These are phyloP conservation scores for Crotalus viridis DNA, from an alignment of 2,113 vertebrate genomes.

Conservation along the genomic window DNA sequence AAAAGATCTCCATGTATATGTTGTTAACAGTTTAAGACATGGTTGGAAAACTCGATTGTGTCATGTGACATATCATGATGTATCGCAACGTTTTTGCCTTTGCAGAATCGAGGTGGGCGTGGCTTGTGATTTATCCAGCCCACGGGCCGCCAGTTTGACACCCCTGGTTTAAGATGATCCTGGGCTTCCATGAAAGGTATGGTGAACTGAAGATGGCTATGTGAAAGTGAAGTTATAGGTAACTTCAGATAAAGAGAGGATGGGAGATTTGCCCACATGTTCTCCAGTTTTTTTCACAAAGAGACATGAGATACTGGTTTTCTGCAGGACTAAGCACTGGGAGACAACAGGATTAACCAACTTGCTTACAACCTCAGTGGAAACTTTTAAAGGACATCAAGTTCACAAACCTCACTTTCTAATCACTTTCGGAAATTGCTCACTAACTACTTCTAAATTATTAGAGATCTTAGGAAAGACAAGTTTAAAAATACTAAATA, in stretches of 20 bases:
- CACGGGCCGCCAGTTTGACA: too few relatives aligned
- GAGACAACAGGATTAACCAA: not conserved
- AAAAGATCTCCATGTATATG: too few relatives aligned
- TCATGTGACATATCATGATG: too few relatives aligned
- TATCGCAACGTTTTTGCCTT: too few relatives aligned
- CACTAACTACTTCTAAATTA: not conserved
- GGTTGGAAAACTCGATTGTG: too few relatives aligned
- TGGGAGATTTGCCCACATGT: not conserved
- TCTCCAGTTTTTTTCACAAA: not conserved
- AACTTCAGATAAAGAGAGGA: not conserved
- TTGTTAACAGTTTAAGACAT: not conserved
- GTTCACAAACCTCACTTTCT: not conserved
- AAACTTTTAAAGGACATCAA: not conserved
- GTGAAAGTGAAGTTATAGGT: not conserved
- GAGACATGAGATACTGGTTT: not conserved
- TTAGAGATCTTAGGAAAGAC: not conserved
- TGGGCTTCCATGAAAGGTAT: not conserved
- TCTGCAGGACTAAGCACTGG: not conserved
- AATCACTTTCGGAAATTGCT: not conserved
- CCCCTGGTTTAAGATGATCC: not conserved
- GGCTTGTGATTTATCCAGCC: too few relatives aligned
- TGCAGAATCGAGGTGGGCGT: too few relatives aligned
- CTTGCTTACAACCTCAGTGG: not conserved
- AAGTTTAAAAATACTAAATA: not conserved
- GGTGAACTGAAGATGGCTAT: not conserved